These are phyloP conservation scores for Poeciliopsis occidentalis DNA, from an alignment of 2,113 vertebrate genomes.

Conservation along the genomic window DNA sequence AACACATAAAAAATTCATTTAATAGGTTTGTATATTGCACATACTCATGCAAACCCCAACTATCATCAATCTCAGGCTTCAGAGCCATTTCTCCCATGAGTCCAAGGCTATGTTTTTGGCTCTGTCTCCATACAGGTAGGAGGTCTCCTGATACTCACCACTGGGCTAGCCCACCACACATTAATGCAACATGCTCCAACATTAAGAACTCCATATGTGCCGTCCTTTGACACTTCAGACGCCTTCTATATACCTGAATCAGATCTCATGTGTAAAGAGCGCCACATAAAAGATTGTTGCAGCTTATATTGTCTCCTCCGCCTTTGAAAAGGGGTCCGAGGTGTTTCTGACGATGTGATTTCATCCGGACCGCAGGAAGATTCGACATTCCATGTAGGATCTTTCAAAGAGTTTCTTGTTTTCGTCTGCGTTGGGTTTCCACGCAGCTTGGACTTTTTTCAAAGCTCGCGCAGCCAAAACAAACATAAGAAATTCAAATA, in stretches of 20 bases:
- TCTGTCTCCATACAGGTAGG: conserved; percentile 75
- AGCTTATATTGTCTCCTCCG: neutral
- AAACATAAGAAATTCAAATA: conserved; percentile 51
- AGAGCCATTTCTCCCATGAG: conserved; percentile 73
- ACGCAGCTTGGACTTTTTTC: conserved; percentile 35
- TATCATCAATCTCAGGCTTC: conserved; percentile 83
- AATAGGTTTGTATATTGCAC: conserved; percentile 23
- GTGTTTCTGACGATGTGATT: conserved; percentile 52
- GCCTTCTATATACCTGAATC: conserved; percentile 19
- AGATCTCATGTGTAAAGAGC: neutral
- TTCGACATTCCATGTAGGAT: conserved; percentile 25
- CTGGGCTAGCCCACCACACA: conserved; percentile 68
- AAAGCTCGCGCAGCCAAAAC: conserved; percentile 44
- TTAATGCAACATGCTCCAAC: conserved; percentile 72
- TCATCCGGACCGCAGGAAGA: conserved; percentile 35
- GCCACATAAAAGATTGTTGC: conserved; percentile 7
- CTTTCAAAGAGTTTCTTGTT: conserved; percentile 25
- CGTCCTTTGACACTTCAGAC: conserved; percentile 2
- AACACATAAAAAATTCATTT: conserved; percentile 33
- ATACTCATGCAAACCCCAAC: conserved; percentile 37
- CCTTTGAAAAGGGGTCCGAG: conserved; percentile 19
- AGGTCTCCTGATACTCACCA: conserved; percentile 80
- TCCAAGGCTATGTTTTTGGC: conserved; percentile 77
- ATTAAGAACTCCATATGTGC: conserved; percentile 52
- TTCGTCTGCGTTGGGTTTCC: neutral